Conservation (phyloP, 2,797 vertebrate species). For the Thunnus albacares region DNA sequence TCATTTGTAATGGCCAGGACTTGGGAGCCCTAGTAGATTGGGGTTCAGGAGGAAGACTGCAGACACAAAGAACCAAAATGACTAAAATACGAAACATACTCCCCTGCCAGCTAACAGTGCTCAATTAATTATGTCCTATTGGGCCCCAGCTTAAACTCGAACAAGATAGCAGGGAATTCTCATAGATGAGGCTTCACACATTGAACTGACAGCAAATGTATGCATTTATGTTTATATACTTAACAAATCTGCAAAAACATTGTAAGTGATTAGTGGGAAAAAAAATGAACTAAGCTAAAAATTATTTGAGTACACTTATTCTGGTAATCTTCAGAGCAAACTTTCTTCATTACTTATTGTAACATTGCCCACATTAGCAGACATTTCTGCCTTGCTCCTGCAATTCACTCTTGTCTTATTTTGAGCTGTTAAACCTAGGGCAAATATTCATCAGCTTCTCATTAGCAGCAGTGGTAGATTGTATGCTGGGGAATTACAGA, state of each 20-base stretch:
- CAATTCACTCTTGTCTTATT: conserved; percentile 75
- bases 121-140: conserved; percentile 85
- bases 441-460: conserved; percentile 80
- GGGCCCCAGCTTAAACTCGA: conserved; percentile 64
- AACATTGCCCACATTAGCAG: conserved; percentile 57
- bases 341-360: conserved; percentile 60
- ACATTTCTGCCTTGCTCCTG: conserved; percentile 57
- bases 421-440: conserved; percentile 80
- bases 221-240: conserved; percentile 25
- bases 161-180: conserved; percentile 33
- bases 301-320: conserved; percentile 66
- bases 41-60: conserved; percentile 76
- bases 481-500: conserved; percentile 78
- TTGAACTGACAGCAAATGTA: conserved; percentile 22
- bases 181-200: conserved; percentile 52
- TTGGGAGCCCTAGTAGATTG: conserved; percentile 75
- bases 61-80: conserved; percentile 82
- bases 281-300: conserved; percentile 16
- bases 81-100: conserved; percentile 85
- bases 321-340: conserved; percentile 68
- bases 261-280: conserved; percentile 24
- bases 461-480: conserved; percentile 77
- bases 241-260: conserved; percentile 33
- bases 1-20: conserved; percentile 87
- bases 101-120: conserved; percentile 75